Base-by-base conservation (phyloP, 2,888 invertebrate genomes). In the Drosophila mayaguana region DNA sequence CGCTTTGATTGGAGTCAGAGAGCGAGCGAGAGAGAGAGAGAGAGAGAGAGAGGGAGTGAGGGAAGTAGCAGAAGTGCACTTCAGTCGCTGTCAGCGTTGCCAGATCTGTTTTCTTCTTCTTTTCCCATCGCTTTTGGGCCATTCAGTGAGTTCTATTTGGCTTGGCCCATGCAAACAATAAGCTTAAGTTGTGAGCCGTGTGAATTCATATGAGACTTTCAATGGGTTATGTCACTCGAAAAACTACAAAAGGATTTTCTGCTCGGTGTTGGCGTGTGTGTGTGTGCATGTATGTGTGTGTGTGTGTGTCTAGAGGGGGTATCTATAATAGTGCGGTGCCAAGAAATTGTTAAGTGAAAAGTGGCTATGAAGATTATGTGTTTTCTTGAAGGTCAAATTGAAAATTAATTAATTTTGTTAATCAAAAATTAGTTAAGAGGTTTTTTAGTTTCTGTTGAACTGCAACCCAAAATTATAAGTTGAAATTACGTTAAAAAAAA, bases 201-300 rank as follows among this genome's bases (percentile, higher is more conserved):
- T 40, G 51, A 62, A 67, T 75, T 77, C 77, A 77, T 63, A 57
- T 36, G 48, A 59, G 54, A 42, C 48, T 64, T 50, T 81, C 56
- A 81, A 81, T 81, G 78, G 78, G 78, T 67, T 68, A 78, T 78
- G 75, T 78, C 72, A 78, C 60, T 75, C 78, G 72, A 81, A 66
- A 80, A 80, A 71, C 71, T 79, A 71, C 63, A 77, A 78, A 74
- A 54, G 62, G 61, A 45, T 63, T 76, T 51, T 46, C 38, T 16
- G 42, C 22, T 20, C 11, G 8, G 5, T 9, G n/a, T 45, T 20
- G 36, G 14, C 36, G 8, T 53, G 53, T 28, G 22, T 5, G 14
- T 36, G 8, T 53, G 53, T 28, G 22, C 25, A 25, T 59, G 28
- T n/a, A n/a, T 53, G 42, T 48, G n/a, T 28, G 0, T 53, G 40